Conservation (phyloP, 2,888 invertebrate genomes). For the Cheilosia vulpina region DNA sequence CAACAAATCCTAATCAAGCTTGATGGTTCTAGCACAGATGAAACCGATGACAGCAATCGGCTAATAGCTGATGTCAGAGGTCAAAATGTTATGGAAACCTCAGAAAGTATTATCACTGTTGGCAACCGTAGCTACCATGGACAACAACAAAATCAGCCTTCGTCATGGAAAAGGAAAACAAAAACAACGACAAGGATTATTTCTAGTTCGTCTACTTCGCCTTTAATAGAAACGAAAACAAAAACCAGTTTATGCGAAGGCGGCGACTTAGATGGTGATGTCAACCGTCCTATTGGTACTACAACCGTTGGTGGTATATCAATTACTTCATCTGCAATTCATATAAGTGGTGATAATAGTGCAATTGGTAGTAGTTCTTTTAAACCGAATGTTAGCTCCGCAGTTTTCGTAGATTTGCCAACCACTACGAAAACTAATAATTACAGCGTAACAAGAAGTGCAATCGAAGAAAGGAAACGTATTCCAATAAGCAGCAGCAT, state of each 20-base stretch:
- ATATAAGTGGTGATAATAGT: constrained; percentile 54
- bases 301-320: constrained; percentile 56
- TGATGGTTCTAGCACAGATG: constrained; percentile 77
- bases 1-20: constrained; percentile 80
- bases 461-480: constrained; percentile 57
- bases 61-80: constrained; percentile 78
- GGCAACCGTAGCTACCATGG: constrained; percentile 72
- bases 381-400: constrained; percentile 51
- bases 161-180: constrained; percentile 78
- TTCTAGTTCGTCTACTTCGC: constrained; percentile 71
- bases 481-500: constrained; percentile 67
- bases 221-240: constrained; percentile 67
- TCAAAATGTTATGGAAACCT: constrained; percentile 71
- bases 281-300: constrained; percentile 44
- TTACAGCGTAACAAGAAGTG: constrained; percentile 31
- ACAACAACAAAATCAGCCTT: constrained; percentile 72
- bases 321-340: constrained; percentile 69
- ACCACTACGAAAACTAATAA: constrained; percentile 41
- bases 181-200: constrained; percentile 78
- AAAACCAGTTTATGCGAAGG: constrained; percentile 67
- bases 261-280: constrained; percentile 61
- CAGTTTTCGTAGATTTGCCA: constrained; percentile 33
- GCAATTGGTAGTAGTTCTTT: constrained; percentile 12
- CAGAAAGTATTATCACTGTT: constrained; percentile 72
- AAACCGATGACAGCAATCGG: constrained; percentile 75